phyloP scores from a whole-genome alignment of 2,113 vertebrate genomes.

The Lagopus muta region DNA sequence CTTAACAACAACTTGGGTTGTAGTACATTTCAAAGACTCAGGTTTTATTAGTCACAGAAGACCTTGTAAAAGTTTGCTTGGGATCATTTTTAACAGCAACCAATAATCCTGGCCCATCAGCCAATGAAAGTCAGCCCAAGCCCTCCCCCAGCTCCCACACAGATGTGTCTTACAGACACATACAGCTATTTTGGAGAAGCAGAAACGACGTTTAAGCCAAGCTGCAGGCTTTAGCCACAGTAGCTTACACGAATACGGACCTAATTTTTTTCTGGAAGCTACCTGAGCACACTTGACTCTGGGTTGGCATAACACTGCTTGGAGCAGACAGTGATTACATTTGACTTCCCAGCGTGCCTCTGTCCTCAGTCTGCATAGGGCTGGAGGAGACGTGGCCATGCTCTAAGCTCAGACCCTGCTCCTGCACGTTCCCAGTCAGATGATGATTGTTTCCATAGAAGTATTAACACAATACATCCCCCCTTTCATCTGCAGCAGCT shows the following conservation, averaged over 20 bases:
- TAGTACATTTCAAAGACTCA: constrained; percentile 47
- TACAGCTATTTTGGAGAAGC: background rate
- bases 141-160: background rate
- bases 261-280: constrained; percentile 38
- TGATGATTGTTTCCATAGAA: background rate
- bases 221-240: constrained; percentile 6
- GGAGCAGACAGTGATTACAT: constrained; percentile 12
- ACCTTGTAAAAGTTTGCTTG: constrained; percentile 67
- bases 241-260: background rate
- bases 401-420: background rate
- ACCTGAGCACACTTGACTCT: background rate
- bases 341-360: background rate
- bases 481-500: constrained; percentile 15
- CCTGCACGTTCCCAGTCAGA: background rate
- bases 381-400: background rate
- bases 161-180: constrained; percentile 38
- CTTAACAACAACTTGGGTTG: constrained; percentile 55
- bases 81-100: constrained; percentile 59
- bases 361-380: background rate
- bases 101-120: constrained; percentile 47
- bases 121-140: constrained; percentile 30
- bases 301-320: background rate
- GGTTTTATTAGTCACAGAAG: constrained; percentile 67
- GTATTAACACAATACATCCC: background rate
- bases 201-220: constrained; percentile 4